Conservation (phyloP, 2,797 vertebrate species). For the Limnodromus scolopaceus region DNA sequence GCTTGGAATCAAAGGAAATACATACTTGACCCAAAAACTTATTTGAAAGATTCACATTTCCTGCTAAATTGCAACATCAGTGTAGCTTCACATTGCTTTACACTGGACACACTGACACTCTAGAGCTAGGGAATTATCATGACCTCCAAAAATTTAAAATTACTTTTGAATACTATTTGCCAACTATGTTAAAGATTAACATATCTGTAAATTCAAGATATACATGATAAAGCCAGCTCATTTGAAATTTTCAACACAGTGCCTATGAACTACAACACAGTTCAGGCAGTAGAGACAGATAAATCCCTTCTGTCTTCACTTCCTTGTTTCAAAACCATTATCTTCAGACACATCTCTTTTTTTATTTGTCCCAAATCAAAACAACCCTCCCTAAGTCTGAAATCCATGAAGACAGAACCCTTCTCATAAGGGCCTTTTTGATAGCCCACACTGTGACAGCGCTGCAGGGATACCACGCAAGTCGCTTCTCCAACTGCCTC, state of each 20-base stretch:
- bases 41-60: neutral
- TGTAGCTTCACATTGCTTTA: neutral
- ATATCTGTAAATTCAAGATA: neutral
- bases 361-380: neutral
- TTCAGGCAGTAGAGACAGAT: neutral
- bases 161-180: neutral
- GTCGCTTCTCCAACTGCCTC: neutral
- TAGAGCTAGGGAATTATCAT: neutral
- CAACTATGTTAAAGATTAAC: neutral
- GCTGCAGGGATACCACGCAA: neutral
- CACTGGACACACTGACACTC: neutral
- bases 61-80: neutral
- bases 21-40: constrained; percentile 4
- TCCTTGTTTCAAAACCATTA: neutral
- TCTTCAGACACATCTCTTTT: neutral
- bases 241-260: neutral
- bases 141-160: neutral
- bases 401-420: neutral
- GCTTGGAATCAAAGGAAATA: constrained; percentile 16
- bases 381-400: neutral
- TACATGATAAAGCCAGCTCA: neutral
- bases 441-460: neutral
- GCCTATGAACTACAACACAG: neutral
- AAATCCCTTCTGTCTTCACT: neutral
- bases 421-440: neutral